Conservation (phyloP, 2,113 vertebrate genomes). For the Mastomys coucha region DNA sequence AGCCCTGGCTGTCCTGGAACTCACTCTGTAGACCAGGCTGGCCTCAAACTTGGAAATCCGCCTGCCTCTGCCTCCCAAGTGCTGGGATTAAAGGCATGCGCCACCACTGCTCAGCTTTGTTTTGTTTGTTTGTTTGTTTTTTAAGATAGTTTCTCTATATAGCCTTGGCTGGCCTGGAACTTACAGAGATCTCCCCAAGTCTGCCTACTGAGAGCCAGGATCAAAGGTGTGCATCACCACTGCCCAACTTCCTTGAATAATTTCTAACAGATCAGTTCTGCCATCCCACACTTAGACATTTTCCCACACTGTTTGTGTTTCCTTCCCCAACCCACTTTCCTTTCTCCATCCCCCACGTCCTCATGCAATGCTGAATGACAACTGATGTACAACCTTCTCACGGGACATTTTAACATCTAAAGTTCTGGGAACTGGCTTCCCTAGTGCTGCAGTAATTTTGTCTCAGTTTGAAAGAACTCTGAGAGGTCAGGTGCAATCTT, state of each 20-base stretch:
- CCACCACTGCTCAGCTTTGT: too few relatives aligned
- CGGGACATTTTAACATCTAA: not conserved
- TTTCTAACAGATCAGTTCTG: not conserved
- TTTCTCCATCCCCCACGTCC: not conserved
- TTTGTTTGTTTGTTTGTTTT: too few relatives aligned
- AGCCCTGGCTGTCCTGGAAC: too few relatives aligned
- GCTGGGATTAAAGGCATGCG: too few relatives aligned
- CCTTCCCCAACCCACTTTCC: not conserved
- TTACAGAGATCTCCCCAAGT: not conserved
- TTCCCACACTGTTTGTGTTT: conserved; percentile 35
- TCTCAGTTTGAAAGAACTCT: not conserved
- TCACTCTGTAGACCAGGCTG: too few relatives aligned
- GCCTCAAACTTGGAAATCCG: too few relatives aligned
- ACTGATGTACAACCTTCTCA: not conserved
- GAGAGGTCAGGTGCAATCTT: not conserved
- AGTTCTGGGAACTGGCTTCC: not conserved
- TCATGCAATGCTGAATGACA: not conserved
- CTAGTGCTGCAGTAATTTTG: not conserved
- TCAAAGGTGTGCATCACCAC: not conserved
- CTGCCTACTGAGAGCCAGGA: not conserved
- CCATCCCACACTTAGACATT: not conserved
- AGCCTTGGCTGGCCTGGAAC: not conserved
- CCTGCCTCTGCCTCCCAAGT: too few relatives aligned
- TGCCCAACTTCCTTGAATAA: not conserved
- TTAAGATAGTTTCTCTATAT: not conserved